Evolutionary conservation across 1,140 invertebrate genomes (phyloP).

Genomic region (Neuroterus valhalla): DNA sequence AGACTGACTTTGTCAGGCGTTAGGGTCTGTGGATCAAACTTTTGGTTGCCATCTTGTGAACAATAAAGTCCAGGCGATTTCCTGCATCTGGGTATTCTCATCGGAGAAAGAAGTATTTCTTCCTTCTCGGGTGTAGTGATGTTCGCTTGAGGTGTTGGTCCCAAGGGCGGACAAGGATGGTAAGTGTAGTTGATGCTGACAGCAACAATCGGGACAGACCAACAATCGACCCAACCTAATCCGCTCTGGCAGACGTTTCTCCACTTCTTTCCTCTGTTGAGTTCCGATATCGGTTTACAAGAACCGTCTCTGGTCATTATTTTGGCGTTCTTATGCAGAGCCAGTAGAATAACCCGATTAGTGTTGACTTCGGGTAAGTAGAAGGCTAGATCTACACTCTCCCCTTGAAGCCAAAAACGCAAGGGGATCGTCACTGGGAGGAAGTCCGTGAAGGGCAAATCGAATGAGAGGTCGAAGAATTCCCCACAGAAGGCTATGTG

Average conservation of each 20-base stretch:
- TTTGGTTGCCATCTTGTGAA: constrained; percentile 79
- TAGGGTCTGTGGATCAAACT: constrained; percentile 91
- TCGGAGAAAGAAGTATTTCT: constrained; percentile 92
- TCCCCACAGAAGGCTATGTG: constrained; percentile 96
- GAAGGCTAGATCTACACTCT: constrained; percentile 91
- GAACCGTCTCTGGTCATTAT: constrained; percentile 86
- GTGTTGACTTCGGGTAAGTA: constrained; percentile 95
- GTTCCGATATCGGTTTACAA: constrained; percentile 75
- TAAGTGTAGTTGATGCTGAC: constrained; percentile 93
- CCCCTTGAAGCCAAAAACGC: constrained; percentile 95
- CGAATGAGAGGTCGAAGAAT: constrained; percentile 93
- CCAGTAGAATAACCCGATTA: constrained; percentile 86
- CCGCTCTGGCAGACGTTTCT: constrained; percentile 87
- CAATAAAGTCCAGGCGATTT: constrained; percentile 83
- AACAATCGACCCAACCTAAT: constrained; percentile 95
- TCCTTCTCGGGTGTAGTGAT: constrained; percentile 96
- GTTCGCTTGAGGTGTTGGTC: constrained; percentile 90
- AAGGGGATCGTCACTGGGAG: constrained; percentile 90
- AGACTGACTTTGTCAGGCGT: constrained; percentile 91
- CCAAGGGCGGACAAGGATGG: constrained; percentile 91
- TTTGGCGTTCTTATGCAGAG: constrained; percentile 93
- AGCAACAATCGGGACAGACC: constrained; percentile 94
- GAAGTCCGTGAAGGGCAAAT: constrained; percentile 94
- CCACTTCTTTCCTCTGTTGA: constrained; percentile 85
- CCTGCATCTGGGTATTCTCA: constrained; percentile 88